These are phyloP conservation scores for Parnassius glacialis DNA, from an alignment of 2,888 invertebrate genomes.

Conservation along the genomic window DNA sequence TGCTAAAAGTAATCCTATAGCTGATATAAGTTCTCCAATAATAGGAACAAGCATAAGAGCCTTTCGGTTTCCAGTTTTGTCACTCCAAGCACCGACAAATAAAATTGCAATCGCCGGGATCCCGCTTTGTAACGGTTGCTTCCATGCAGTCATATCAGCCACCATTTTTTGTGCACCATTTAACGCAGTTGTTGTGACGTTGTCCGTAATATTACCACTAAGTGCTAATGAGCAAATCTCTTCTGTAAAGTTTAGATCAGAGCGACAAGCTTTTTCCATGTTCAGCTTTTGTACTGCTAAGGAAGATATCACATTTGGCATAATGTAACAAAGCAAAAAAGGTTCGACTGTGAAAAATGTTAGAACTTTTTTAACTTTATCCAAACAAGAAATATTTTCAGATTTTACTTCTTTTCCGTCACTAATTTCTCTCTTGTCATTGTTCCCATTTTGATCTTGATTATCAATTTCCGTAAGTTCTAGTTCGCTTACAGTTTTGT, in stretches of 20 bases:
- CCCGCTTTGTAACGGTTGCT: constrained; percentile 75
- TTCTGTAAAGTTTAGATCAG: constrained; percentile 71
- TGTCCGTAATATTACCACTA: constrained; percentile 50
- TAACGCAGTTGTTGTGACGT: constrained; percentile 54
- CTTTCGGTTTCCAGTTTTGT: constrained; percentile 80
- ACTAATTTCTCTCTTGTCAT: constrained; percentile 5
- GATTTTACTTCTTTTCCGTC: constrained; percentile 1
- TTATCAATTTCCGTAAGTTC: constrained; percentile 36
- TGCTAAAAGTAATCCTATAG: constrained; percentile 72
- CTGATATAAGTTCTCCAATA: constrained; percentile 75
- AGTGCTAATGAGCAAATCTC: constrained; percentile 69
- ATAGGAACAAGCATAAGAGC: constrained; percentile 79
- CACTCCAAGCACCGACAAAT: constrained; percentile 83
- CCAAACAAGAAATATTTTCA: constrained; percentile 22
- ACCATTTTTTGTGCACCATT: constrained; percentile 63
- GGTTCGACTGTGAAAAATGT: constrained; percentile 83
- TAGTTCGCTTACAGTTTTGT: constrained; percentile 35
- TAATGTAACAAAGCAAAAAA: constrained; percentile 82
- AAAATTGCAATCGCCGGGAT: constrained; percentile 79
- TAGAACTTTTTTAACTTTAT: constrained; percentile 40
- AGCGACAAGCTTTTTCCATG: constrained; percentile 80
- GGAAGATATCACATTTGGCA: constrained; percentile 83
- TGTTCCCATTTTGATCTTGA: constrained; percentile 14
- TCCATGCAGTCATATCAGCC: constrained; percentile 78
- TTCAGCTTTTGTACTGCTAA: constrained; percentile 76